These are phyloP conservation scores for Branchellion lobata DNA, from an alignment of 2,888 invertebrate species.

Conservation along the genomic window DNA sequence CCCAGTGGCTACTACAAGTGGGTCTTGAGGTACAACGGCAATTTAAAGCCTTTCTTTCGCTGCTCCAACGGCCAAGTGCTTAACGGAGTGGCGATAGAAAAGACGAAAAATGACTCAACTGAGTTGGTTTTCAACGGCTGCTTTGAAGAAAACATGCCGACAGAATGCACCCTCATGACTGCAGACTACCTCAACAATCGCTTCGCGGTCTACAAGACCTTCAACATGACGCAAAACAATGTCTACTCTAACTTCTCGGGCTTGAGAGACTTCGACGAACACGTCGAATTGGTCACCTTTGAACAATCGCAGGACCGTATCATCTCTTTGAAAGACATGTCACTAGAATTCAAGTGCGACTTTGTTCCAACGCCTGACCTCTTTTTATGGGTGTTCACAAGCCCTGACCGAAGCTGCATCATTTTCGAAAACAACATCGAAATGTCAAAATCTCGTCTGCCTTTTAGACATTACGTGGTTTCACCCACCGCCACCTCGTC, in stretches of 20 bases:
- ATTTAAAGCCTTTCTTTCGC: slow-evolving; percentile 23
- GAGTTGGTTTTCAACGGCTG: slow-evolving; percentile 15
- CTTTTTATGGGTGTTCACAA: background rate
- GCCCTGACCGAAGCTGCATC: background rate
- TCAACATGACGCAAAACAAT: background rate
- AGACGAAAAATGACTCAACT: background rate
- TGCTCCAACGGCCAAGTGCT: slow-evolving; percentile 12
- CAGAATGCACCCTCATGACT: background rate
- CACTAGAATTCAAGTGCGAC: slow-evolving; percentile 29
- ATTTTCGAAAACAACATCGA: background rate
- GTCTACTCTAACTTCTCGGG: background rate
- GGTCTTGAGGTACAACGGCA: slow-evolving; percentile 1
- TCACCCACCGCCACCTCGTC: background rate
- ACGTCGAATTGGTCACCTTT: background rate
- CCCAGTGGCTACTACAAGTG: slow-evolving; percentile 26
- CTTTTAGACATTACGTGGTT: background rate
- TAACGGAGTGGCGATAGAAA: background rate
- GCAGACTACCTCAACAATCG: slow-evolving; percentile 3
- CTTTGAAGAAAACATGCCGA: background rate
- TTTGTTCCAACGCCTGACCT: background rate
- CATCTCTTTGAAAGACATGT: background rate
- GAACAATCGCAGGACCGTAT: background rate
- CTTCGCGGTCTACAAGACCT: slow-evolving; percentile 1
- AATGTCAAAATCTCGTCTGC: background rate
- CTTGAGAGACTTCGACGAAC: background rate